Conservation (phyloP, 2,113 vertebrate species). For the Coreoperca whiteheadi region DNA sequence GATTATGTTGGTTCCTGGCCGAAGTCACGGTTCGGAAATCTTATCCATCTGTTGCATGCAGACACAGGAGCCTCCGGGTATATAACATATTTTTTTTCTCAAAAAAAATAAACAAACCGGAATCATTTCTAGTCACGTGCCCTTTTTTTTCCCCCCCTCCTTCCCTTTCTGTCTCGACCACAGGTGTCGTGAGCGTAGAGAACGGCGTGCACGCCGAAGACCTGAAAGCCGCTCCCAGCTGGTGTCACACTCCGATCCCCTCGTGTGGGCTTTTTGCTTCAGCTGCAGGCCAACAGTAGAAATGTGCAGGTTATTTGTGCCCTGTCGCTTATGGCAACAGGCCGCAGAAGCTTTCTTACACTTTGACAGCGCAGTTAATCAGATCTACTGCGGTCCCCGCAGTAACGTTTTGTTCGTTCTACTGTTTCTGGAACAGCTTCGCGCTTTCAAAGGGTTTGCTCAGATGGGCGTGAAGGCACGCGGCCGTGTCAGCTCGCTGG, state of each 20-base stretch:
- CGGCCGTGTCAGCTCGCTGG: constrained; percentile 40
- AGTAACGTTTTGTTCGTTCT: neutral
- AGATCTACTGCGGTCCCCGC: neutral
- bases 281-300: constrained; percentile 42
- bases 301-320: neutral
- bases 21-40: too few relatives aligned
- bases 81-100: neutral
- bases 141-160: too few relatives aligned
- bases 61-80: neutral
- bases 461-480: neutral
- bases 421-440: neutral
- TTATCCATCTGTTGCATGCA: too few relatives aligned
- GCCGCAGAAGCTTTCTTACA: accelerated
- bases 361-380: neutral
- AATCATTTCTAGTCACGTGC: neutral
- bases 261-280: constrained; percentile 38
- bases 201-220: too few relatives aligned
- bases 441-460: constrained; percentile 10
- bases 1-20: too few relatives aligned
- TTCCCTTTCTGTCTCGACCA: too few relatives aligned
- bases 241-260: neutral
- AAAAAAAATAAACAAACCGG: constrained; percentile 18
- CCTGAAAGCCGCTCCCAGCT: neutral
- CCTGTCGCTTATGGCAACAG: neutral
- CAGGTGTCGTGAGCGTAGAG: neutral